Evolutionary conservation across 2,888 invertebrate genomes (phyloP).

Genomic region (Melinopterus prodromus): DNA sequence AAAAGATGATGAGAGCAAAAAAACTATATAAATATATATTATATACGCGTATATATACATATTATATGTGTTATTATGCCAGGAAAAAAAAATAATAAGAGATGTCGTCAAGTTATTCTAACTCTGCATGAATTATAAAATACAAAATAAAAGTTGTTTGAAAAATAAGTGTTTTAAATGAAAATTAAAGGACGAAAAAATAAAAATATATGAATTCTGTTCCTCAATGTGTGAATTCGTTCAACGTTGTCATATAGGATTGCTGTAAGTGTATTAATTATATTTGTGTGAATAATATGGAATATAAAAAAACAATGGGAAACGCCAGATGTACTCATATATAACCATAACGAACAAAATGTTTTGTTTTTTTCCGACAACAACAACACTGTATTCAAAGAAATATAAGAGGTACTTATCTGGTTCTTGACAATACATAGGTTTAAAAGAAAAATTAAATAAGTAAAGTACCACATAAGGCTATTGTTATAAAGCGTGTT

Average conservation of each 20-base stretch:
- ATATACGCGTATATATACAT: conserved; percentile 13
- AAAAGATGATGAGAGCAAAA: neutral
- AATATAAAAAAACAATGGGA: conserved; percentile 26
- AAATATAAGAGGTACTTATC: conserved; percentile 47
- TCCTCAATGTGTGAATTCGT: conserved; percentile 27
- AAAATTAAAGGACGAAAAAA: conserved; percentile 10
- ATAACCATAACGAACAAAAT: conserved; percentile 9
- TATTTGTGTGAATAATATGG: conserved; percentile 53
- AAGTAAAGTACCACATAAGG: conserved; percentile 54
- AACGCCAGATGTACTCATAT: conserved; percentile 32
- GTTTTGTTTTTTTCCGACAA: neutral
- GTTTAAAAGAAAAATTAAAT: conserved; percentile 54
- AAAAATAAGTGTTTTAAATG: conserved; percentile 23
- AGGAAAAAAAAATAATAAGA: neutral
- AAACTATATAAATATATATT: conserved; percentile 11
- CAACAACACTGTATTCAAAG: conserved; percentile 33
- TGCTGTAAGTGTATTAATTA: conserved; percentile 57
- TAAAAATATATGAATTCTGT: conserved; percentile 26
- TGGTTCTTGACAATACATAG: conserved; percentile 62
- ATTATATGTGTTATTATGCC: conserved; percentile 10
- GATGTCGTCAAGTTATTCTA: conserved; percentile 13
- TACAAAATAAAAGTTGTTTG: conserved; percentile 27
- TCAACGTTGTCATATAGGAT: conserved; percentile 53
- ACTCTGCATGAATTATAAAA: conserved; percentile 17
- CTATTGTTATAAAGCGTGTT: conserved; percentile 53